Evolutionary conservation across 2,888 invertebrate genomes (phyloP), one percentile per base, ranked within the genome.

Genomic region (Oscheius sp.): DNA sequence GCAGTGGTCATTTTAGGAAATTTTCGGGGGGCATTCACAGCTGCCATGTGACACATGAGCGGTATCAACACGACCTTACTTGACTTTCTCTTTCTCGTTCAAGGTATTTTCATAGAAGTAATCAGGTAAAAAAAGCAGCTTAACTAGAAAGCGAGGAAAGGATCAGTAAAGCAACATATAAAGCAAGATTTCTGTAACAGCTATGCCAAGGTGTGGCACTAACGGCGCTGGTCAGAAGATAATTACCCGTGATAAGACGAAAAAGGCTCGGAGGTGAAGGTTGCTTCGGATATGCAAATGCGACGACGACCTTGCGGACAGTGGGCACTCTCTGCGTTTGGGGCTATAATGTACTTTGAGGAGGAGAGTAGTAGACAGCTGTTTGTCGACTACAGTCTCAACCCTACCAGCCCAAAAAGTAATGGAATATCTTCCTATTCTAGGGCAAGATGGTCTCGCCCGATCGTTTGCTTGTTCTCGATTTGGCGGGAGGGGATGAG

Each of bases 261-360:
- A 35, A 35, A 35, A 35, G 66, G 66, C n/a, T 49, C 49, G 49
- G 66, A 66, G 66, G 66, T 66, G 66, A 66, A 66, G 66, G 66
- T 66, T 66, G 66, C 49, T 25, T 66, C 66, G 52, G 66, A 66
- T 66, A 66, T 66, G 66, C 66, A 66, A 66, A 66, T 66, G 66
- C 52, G 66, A 27, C 66, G 66, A 49, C 66, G 66, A 66, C 66
- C 66, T 66, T 66, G 66, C 66, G 66, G 49, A 27, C 49, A 27
- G 35, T 35, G 35, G 35, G 35, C 35, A 35, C 35, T 35, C 35
- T 35, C 66, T 29, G 29, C 49, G 21, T 49, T 66, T 35, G 35
- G 35, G 18, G 49, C 66, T 52, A 66, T 66, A 66, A 66, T 66
- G 66, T 66, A 66, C 66, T 66, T 41, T 45, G 23, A 43, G 58